Percentiles rank a stretch among this genome's conserved stretches.
Conservation (phyloP, 2,888 invertebrate genomes). For the Scaptomyza reducta region DNA sequence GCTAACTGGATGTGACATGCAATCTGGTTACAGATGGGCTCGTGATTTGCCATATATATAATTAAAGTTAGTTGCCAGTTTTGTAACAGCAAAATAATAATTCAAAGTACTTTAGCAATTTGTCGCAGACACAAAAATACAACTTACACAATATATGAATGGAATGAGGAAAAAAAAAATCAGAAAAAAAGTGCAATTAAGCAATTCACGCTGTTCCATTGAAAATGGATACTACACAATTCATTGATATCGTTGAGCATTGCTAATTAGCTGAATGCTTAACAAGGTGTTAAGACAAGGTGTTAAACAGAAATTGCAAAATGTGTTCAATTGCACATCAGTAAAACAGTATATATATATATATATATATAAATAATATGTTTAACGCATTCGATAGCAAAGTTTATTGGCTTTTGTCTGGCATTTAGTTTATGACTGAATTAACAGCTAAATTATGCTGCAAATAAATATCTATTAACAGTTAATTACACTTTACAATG, state of each 20-base stretch:
- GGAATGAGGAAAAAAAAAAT: too few species aligned
- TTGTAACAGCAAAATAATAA: constrained; percentile 45
- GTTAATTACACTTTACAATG: constrained; percentile 22
- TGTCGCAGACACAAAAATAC: constrained; percentile 33
- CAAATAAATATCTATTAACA: constrained; percentile 6
- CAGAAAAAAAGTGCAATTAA: constrained; percentile 19
- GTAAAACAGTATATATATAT: neutral
- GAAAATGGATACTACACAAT: constrained; percentile 1
- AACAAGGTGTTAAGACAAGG: constrained; percentile 4
- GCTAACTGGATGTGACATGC: constrained; percentile 35
- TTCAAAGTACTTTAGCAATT: constrained; percentile 57
- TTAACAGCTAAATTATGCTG: neutral
- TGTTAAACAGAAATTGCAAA: constrained; percentile 3
- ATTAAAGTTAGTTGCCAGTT: constrained; percentile 49
- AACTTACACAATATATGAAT: constrained; percentile 5
- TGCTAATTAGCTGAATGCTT: constrained; percentile 22
- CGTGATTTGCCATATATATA: constrained; percentile 37
- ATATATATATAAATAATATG: too few species aligned
- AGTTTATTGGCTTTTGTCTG: constrained; percentile 30
- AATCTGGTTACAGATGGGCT: constrained; percentile 44
- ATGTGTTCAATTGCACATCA: constrained; percentile 1
- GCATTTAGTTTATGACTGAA: constrained; percentile 19
- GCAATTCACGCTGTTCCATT: constrained; percentile 16
- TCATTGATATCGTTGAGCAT: constrained; percentile 9
- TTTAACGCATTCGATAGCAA: neutral